Conservation (phyloP, 2,797 vertebrate species). For the Mionectes olivaceus region DNA sequence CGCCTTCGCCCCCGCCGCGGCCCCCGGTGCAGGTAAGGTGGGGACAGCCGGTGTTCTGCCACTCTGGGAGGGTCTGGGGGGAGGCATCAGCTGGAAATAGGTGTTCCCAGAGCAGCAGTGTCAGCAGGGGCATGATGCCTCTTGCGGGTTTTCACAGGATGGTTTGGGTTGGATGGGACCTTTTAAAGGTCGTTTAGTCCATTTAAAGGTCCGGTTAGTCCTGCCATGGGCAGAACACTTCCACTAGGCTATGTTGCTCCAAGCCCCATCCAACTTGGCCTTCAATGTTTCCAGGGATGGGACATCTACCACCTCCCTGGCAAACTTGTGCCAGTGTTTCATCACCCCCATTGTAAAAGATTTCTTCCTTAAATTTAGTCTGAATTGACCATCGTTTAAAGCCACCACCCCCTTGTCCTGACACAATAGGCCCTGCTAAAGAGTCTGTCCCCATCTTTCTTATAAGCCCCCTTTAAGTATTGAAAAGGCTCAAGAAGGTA, state of each 20-base stretch:
- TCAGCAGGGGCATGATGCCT: rapidly evolving
- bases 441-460: background rate
- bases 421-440: background rate
- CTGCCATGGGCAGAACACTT: rapidly evolving
- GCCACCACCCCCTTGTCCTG: background rate
- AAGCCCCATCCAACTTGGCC: rapidly evolving
- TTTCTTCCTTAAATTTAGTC: background rate
- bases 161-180: background rate
- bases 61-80: rapidly evolving
- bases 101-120: background rate
- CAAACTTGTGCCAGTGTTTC: background rate
- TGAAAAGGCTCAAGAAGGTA: rapidly evolving
- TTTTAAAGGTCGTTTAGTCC: rapidly evolving
- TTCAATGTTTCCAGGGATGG: too few species aligned
- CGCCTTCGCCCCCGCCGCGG: slow-evolving; percentile 68
- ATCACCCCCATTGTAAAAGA: rapidly evolving
- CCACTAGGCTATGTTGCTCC: background rate
- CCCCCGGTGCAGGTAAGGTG: slow-evolving; percentile 85
- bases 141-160: rapidly evolving
- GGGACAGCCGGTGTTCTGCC: background rate
- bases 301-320: background rate
- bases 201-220: too few species aligned
- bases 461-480: rapidly evolving
- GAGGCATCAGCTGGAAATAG: rapidly evolving
- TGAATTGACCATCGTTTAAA: background rate